Evolutionary conservation across 1,140 invertebrate genomes (phyloP).

Genomic region (Galendromus occidentalis): DNA sequence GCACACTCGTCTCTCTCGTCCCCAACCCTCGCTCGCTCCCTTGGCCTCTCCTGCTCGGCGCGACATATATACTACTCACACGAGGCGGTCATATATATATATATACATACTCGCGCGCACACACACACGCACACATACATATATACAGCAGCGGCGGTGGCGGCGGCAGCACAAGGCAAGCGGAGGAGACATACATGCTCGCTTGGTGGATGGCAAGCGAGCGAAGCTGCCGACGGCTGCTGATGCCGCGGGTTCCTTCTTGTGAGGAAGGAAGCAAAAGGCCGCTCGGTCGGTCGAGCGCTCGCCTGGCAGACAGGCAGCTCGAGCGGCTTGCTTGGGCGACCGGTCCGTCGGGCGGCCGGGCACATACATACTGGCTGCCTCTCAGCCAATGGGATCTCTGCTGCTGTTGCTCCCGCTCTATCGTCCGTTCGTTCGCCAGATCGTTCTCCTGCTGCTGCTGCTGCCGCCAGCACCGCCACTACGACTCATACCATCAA

Average conservation of each 20-base stretch:
- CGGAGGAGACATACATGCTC: not conserved
- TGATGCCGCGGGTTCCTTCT: too few species aligned
- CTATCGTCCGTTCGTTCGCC: too few species aligned
- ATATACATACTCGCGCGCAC: not conserved
- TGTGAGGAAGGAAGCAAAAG: too few species aligned
- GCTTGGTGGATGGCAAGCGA: not conserved
- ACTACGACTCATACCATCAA: not conserved
- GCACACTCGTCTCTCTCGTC: too few species aligned
- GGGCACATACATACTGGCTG: too few species aligned
- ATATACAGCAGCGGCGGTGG: not conserved
- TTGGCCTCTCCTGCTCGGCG: not conserved
- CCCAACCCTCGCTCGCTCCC: not conserved
- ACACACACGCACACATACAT: not conserved
- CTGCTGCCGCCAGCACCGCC: not conserved
- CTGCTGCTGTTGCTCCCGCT: conserved; percentile 42
- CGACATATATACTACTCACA: not conserved
- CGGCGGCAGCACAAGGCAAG: not conserved
- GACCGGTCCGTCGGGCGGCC: too few species aligned
- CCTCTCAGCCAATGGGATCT: conserved; percentile 58
- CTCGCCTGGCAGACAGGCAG: too few species aligned
- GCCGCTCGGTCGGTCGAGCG: too few species aligned
- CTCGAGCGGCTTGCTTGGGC: too few species aligned
- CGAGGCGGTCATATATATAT: not conserved
- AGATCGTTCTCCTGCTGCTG: not conserved
- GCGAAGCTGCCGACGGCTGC: too few species aligned